Conservation (phyloP, 2,113 vertebrate genomes). For the Datnioides undecimradiatus region DNA sequence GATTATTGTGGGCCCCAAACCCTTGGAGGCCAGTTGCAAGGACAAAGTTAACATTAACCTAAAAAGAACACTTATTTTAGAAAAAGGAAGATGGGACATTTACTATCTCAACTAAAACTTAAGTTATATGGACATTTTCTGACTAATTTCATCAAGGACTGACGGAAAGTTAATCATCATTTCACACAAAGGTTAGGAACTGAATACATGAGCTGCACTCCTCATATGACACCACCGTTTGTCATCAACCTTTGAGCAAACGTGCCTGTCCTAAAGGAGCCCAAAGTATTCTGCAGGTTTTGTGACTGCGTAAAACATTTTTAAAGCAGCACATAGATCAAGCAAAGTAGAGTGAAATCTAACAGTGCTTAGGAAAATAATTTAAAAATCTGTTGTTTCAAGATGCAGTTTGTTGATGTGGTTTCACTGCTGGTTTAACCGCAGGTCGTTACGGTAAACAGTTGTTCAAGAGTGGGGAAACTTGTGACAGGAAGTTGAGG, state of each 20-base stretch:
- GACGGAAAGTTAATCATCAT: not conserved
- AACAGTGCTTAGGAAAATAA: too few species aligned
- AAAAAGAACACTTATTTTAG: slow-evolving; percentile 18
- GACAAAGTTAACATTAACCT: slow-evolving; percentile 46
- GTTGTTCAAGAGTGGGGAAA: not conserved
- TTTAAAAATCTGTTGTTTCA: not conserved
- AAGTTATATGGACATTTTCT: too few species aligned
- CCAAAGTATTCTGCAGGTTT: not conserved
- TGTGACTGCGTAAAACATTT: not conserved
- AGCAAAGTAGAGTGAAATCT: not conserved
- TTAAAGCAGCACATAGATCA: too few species aligned
- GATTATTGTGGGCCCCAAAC: slow-evolving; percentile 62
- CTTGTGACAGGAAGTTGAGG: slow-evolving; percentile 5
- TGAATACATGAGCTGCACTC: not conserved
- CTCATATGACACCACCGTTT: slow-evolving; percentile 4
- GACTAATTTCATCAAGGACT: not conserved
- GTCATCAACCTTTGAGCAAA: not conserved
- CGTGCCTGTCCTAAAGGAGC: not conserved
- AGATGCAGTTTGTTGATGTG: not conserved
- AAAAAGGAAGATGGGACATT: not conserved
- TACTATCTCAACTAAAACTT: too few species aligned
- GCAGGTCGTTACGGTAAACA: not conserved
- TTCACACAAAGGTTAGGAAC: not conserved
- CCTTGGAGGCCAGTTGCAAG: slow-evolving; percentile 44
- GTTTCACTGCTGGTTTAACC: slow-evolving; percentile 1